Conservation (phyloP, 2,888 invertebrate species). For the Erebia palarica region DNA sequence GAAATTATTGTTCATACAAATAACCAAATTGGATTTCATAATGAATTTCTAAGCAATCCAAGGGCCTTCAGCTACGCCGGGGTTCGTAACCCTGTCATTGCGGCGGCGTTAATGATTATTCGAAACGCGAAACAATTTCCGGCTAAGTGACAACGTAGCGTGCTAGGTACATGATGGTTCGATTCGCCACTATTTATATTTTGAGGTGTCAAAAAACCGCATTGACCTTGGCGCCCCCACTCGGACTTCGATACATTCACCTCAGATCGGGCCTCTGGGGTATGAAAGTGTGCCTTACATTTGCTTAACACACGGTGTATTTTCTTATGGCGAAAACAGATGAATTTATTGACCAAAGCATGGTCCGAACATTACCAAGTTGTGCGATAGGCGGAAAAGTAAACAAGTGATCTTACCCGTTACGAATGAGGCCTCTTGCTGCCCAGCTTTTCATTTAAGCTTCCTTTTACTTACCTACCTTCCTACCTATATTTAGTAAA, state of each 20-base stretch:
- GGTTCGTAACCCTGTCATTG: conserved; percentile 64
- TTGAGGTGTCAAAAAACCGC: conserved; percentile 79
- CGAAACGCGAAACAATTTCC: conserved; percentile 74
- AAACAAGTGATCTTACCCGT: conserved; percentile 13
- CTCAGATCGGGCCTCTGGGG: conserved; percentile 77
- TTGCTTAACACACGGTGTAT: conserved; percentile 40
- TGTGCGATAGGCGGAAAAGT: conserved; percentile 15
- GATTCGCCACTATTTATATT: conserved; percentile 70
- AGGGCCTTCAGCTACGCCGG: conserved; percentile 48
- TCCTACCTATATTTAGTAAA: too few species aligned
- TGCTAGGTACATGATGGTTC: conserved; percentile 52
- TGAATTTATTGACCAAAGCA: conserved; percentile 33
- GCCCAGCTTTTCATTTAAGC: not conserved
- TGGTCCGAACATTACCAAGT: conserved; percentile 30
- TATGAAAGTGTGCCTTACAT: conserved; percentile 45
- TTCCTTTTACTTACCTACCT: not conserved
- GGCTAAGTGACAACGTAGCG: conserved; percentile 67
- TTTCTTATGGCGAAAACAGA: conserved; percentile 31
- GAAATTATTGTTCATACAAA: conserved; percentile 1
- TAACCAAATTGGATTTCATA: conserved; percentile 20
- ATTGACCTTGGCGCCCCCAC: conserved; percentile 80
- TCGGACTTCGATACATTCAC: conserved; percentile 77
- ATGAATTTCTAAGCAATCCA: conserved; percentile 35
- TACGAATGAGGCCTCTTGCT: conserved; percentile 3
- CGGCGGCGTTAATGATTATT: conserved; percentile 62